Evolutionary conservation across 2,113 vertebrate species (phyloP), one percentile per base, ranked within the genome.

Genomic region (Rutilus rutilus): DNA sequence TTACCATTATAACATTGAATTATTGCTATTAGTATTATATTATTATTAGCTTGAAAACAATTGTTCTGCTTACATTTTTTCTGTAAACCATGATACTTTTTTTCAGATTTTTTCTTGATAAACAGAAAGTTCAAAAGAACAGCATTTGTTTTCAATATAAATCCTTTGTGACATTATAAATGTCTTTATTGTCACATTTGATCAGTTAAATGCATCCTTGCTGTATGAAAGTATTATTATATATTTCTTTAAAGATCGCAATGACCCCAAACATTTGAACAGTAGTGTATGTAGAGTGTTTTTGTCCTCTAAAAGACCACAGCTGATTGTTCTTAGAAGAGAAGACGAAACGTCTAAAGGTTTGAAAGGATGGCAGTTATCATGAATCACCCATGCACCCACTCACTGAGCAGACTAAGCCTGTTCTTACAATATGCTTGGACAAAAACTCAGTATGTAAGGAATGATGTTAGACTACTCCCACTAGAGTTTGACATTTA

Each of bases 381-480:
- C 33, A 39, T 73, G 65, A 83, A 59, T 74, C 67, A 81, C 62
- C 74, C 17, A n/a, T n/a, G 78, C 88, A 30, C 88, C 83, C 88
- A 89, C 88, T 85, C 42, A 12, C 67, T 62, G 47, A 82, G 84
- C 84, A 83, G 78, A 84, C 52, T 52, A 9, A 82, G 84, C 64
- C 60, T 50, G 60, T 86, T 90, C 65, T 65, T 78, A 73, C 33
- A 57, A 23, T 79, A 60, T 60, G 60, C 36, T 76, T 82, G 80
- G 45, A 80, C 47, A 84, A 77, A 84, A 87, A 86, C 86, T 86
- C 78, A 83, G 87, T 86, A 83, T 87, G 77, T 87, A 74, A 88
- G 86, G 89, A 90, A 89, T 91, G 89, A 67, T 73, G 84, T 77
- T 74, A 54, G 85, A 85, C 84, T 71, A 86, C 89, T 89, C 86